Evolutionary conservation across 1,140 invertebrate species (phyloP), one percentile per base, ranked within the genome.

Genomic region (Saxidomus purpurata): DNA sequence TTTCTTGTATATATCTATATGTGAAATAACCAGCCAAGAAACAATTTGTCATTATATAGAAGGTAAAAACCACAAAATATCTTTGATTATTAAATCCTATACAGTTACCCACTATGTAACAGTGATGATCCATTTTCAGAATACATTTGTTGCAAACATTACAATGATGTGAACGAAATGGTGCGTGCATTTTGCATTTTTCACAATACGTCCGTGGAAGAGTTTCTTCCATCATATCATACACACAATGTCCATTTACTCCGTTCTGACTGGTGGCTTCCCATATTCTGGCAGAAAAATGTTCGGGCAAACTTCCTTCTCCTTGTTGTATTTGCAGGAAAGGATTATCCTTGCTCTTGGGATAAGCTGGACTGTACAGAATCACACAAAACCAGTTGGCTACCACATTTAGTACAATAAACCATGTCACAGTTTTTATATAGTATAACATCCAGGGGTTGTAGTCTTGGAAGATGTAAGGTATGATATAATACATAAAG

Each of bases 21-120:
- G 86, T 90, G 11, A 92, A 69, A 76, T 86, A 91, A 22, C 76
- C 90, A 1, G 86, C 90, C 0, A 87, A 38, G 3, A 80, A 28
- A 28, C 88, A 77, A n/a, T 79, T 81, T 25, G 91, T 34, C 28
- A 81, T 71, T 6, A 95, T 98, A 97, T n/a, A 98, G 95, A 99
- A n/a, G n/a, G n/a, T n/a, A n/a, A n/a, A n/a, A n/a, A n/a, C n/a
- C n/a, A n/a, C n/a, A n/a, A n/a, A n/a, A 95, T 98, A 99, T 92
- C 98, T 96, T 93, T 98, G 97, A 96, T 99, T 99, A 77, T 97
- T 97, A 94, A 98, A 97, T 0, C 98, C 99, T 25, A 99, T 96
- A 95, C 98, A 99, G 93, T 97, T 97, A 22, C 97, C 97, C 28
- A 98, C 97, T 95, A 99, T 99, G 55, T 97, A 97, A 94, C 99